These are phyloP conservation scores for Megaceryle maxima DNA, from an alignment of 2,113 vertebrate species.

Conservation along the genomic window DNA sequence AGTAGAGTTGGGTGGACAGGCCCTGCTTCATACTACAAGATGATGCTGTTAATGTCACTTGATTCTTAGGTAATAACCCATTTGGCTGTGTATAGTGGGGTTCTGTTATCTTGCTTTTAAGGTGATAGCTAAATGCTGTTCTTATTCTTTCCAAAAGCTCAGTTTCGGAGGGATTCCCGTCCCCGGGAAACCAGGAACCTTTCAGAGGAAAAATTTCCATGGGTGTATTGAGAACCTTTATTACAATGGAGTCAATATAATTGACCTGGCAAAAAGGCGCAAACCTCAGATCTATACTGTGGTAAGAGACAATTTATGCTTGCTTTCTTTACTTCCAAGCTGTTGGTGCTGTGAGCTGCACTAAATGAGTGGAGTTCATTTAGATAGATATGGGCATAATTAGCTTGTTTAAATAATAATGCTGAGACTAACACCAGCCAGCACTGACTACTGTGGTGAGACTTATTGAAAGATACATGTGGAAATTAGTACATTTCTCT, in stretches of 20 bases:
- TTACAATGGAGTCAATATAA: conserved; percentile 95
- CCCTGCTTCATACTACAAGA: accelerated
- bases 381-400: neutral
- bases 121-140: conserved; percentile 14
- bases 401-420: neutral
- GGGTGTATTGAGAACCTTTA: conserved; percentile 98
- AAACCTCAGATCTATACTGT: conserved; percentile 98
- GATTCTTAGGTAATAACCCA: neutral
- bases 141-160: conserved; percentile 83
- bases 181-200: conserved; percentile 96
- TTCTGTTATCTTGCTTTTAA: neutral
- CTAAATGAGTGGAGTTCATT: neutral
- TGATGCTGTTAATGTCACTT: neutral
- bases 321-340: neutral
- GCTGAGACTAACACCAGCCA: neutral
- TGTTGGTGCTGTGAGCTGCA: neutral
- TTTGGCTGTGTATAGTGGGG: neutral
- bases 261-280: conserved; percentile 94
- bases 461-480: neutral
- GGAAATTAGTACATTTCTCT: neutral
- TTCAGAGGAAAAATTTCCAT: conserved; percentile 95
- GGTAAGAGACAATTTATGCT: conserved; percentile 77
- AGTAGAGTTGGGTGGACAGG: neutral
- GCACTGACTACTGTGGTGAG: neutral
- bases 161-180: conserved; percentile 97